Evolutionary conservation across 2,888 invertebrate species (phyloP).

Genomic region (Phlogophora meticulosa): DNA sequence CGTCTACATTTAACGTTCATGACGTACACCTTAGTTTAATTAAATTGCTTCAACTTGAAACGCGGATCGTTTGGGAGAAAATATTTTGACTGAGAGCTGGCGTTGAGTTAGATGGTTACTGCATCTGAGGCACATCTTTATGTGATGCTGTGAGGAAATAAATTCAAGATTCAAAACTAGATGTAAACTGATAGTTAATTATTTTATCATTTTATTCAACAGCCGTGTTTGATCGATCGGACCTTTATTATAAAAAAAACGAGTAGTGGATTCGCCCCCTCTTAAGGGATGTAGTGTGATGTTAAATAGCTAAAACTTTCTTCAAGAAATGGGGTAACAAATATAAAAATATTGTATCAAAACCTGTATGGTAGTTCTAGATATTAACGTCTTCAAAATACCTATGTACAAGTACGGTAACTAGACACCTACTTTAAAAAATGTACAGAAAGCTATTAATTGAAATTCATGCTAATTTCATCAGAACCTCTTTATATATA

Average conservation of each 20-base stretch:
- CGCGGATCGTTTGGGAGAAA: constrained; percentile 64
- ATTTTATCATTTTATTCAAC: not conserved
- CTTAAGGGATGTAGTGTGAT: too few species aligned
- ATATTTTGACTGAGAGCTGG: constrained; percentile 62
- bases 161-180: not conserved
- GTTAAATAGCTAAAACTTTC: too few species aligned
- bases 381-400: too few species aligned
- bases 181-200: not conserved
- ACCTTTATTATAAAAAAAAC: not conserved
- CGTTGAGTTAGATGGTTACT: constrained; percentile 13
- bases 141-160: not conserved
- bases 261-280: too few species aligned
- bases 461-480: not conserved
- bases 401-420: too few species aligned
- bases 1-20: constrained; percentile 89
- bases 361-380: too few species aligned
- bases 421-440: not conserved
- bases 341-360: too few species aligned
- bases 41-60: constrained; percentile 82
- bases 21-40: constrained; percentile 89
- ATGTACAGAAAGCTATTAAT: not conserved
- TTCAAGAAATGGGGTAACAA: too few species aligned
- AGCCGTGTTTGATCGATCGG: not conserved
- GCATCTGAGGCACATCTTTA: not conserved
- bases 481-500: too few species aligned